phyloP scores from a whole-genome alignment of 2,888 invertebrate genomes.

The Polyommatus icarus region DNA sequence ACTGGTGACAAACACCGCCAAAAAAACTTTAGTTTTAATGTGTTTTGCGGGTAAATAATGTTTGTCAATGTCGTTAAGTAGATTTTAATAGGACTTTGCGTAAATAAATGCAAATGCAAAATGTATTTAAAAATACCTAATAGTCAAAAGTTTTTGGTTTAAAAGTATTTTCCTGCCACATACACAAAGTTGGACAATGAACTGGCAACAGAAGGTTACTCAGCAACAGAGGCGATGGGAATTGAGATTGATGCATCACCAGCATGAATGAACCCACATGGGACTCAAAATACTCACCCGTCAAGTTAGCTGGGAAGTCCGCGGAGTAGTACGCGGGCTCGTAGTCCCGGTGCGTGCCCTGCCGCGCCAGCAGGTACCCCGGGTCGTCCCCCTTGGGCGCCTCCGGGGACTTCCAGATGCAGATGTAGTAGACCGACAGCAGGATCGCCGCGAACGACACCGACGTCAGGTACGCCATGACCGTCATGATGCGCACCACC shows the following conservation, averaged over 20 bases:
- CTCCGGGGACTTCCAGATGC: constrained; percentile 88
- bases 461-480: constrained; percentile 89
- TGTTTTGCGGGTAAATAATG: neutral
- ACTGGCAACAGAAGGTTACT: too few species aligned
- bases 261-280: too few species aligned
- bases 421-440: constrained; percentile 89
- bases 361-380: constrained; percentile 45
- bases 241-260: too few species aligned
- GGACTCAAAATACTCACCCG: constrained; percentile 26
- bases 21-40: constrained; percentile 17
- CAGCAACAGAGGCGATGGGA: too few species aligned
- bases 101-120: too few species aligned
- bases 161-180: too few species aligned
- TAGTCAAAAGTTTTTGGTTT: too few species aligned
- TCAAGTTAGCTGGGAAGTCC: constrained; percentile 34
- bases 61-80: too few species aligned
- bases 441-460: constrained; percentile 92
- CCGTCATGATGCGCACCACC: constrained; percentile 85
- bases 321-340: constrained; percentile 43
- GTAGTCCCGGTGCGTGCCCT: constrained; percentile 43
- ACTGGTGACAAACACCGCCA: neutral
- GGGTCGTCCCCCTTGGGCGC: constrained; percentile 59
- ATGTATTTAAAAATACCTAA: too few species aligned
- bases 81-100: too few species aligned
- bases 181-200: too few species aligned